These are phyloP conservation scores for Drosophila kanapiae DNA, from an alignment of 1,140 invertebrate species.

Conservation along the genomic window DNA sequence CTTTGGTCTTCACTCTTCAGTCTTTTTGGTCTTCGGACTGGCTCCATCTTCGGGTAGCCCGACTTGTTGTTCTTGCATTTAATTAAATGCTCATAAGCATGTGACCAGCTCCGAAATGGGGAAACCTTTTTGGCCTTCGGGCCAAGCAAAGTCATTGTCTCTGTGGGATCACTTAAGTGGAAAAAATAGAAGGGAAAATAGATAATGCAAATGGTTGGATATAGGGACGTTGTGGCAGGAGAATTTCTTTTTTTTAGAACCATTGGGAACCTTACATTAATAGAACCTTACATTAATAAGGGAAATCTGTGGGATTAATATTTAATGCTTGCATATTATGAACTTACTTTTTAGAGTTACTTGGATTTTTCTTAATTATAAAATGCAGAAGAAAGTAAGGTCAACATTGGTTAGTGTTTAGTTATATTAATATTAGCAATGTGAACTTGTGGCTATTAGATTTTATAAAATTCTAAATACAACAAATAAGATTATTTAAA, in stretches of 20 bases:
- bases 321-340: too few species aligned
- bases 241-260: background rate
- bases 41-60: slow-evolving; percentile 11
- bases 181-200: slow-evolving; percentile 5
- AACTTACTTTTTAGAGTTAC: too few species aligned
- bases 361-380: too few species aligned
- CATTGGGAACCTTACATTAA: background rate
- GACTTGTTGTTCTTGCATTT: slow-evolving; percentile 77
- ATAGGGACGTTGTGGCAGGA: background rate
- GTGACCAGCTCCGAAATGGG: slow-evolving; percentile 52
- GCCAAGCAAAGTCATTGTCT: slow-evolving; percentile 72
- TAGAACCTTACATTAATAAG: background rate
- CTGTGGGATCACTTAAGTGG: slow-evolving; percentile 39
- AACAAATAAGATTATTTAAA: background rate
- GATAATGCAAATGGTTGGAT: slow-evolving; percentile 6
- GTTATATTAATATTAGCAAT: too few species aligned
- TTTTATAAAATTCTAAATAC: too few species aligned
- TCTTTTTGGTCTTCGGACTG: background rate
- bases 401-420: too few species aligned
- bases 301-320: background rate
- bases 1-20: slow-evolving; percentile 53
- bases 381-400: too few species aligned
- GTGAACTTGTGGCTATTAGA: too few species aligned
- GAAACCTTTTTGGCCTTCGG: slow-evolving; percentile 44
- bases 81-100: slow-evolving; percentile 84